These are phyloP conservation scores for Arothron firmamentum DNA, from an alignment of 2,113 vertebrate genomes.

Conservation along the genomic window DNA sequence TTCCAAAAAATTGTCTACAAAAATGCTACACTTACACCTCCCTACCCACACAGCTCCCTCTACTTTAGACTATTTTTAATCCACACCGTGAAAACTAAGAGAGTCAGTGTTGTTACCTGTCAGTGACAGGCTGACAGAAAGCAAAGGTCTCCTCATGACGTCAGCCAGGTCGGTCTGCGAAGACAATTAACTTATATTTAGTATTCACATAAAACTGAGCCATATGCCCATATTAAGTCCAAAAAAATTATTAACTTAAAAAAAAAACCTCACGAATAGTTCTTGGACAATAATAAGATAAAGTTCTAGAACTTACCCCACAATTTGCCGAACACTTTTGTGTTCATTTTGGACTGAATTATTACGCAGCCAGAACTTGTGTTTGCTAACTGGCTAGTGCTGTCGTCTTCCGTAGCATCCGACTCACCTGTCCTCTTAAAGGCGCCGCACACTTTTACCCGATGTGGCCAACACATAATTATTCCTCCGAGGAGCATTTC, in stretches of 20 bases:
- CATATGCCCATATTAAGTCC: too few relatives aligned
- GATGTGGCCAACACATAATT: background rate
- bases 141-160: slow-evolving; percentile 61
- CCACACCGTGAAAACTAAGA: background rate
- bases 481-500: background rate
- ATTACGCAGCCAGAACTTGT: slow-evolving; percentile 39
- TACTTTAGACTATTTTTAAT: background rate
- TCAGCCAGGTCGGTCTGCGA: slow-evolving; percentile 60
- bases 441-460: slow-evolving; percentile 6
- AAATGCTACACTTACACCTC: slow-evolving; percentile 22
- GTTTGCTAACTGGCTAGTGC: slow-evolving; percentile 6
- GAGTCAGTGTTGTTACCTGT: slow-evolving; percentile 58
- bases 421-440: slow-evolving; percentile 67
- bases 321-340: slow-evolving; percentile 17
- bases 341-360: slow-evolving; percentile 24
- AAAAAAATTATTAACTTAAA: too few relatives aligned
- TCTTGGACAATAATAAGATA: too few relatives aligned
- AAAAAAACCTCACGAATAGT: too few relatives aligned
- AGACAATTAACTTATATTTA: slow-evolving; percentile 12
- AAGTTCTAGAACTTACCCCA: slow-evolving; percentile 47
- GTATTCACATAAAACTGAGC: background rate
- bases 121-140: slow-evolving; percentile 46
- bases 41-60: slow-evolving; percentile 8
- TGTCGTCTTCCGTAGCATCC: slow-evolving; percentile 4
- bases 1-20: slow-evolving; percentile 34